These are phyloP conservation scores for Poeciliopsis occidentalis DNA, from an alignment of 2,113 vertebrate species.

Conservation along the genomic window DNA sequence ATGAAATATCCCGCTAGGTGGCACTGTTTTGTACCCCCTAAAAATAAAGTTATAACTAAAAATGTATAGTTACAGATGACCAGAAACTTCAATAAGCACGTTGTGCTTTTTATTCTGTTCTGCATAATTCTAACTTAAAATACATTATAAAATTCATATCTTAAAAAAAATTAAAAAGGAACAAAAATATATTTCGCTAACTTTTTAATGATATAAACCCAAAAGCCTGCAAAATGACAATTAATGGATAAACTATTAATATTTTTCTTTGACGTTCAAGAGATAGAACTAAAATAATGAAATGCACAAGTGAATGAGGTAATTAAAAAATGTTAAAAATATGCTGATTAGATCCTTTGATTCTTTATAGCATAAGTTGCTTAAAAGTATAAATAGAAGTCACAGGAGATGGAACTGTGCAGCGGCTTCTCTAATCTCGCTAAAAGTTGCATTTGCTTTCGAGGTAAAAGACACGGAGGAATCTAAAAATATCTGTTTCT, in stretches of 20 bases:
- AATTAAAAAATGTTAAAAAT: conserved; percentile 58
- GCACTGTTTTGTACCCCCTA: too few species aligned
- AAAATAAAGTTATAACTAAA: too few species aligned
- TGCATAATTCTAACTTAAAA: too few species aligned
- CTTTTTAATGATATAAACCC: conserved; percentile 14
- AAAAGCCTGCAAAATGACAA: conserved; percentile 56
- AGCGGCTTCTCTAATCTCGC: conserved; percentile 48
- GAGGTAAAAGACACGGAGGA: conserved; percentile 50
- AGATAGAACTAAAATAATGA: conserved; percentile 47
- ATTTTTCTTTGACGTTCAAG: conserved; percentile 58
- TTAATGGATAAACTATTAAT: conserved; percentile 52
- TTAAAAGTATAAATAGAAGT: conserved; percentile 71
- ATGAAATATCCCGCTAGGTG: too few species aligned
- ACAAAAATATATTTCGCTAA: neutral
- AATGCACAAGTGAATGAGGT: conserved; percentile 46
- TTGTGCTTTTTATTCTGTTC: too few species aligned
- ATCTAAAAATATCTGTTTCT: conserved; percentile 59
- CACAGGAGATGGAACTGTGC: conserved; percentile 57
- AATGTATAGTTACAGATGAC: too few species aligned
- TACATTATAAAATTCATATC: too few species aligned
- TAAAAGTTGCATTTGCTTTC: conserved; percentile 66
- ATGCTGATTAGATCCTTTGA: conserved; percentile 73
- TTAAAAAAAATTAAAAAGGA: too few species aligned
- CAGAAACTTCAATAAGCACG: too few species aligned
- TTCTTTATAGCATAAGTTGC: conserved; percentile 69